Evolutionary conservation across 2,888 invertebrate genomes (phyloP).

Genomic region (Megaustenia siamemsis): DNA sequence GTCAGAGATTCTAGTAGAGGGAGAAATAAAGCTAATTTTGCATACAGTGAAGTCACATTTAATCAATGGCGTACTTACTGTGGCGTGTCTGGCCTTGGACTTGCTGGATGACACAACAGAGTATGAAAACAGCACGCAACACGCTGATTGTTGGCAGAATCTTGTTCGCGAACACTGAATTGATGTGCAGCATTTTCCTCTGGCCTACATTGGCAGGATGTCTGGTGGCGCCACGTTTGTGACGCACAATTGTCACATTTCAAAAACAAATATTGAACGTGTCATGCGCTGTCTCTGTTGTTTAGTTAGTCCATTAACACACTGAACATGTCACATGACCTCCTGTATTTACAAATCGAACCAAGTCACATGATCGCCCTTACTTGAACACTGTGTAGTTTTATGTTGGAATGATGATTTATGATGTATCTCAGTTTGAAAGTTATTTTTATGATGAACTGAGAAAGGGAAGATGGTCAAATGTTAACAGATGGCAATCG

Average conservation of each 20-base stretch:
- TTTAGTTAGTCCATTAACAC: not conserved
- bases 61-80: slow-evolving; percentile 14
- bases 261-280: too few relatives aligned
- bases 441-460: too few relatives aligned
- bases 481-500: too few relatives aligned
- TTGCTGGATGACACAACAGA: not conserved
- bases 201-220: not conserved
- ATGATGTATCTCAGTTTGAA: too few relatives aligned
- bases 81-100: not conserved
- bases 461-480: too few relatives aligned
- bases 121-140: not conserved
- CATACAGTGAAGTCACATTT: too few relatives aligned
- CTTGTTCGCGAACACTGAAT: not conserved
- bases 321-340: not conserved
- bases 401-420: too few relatives aligned
- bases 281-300: not conserved
- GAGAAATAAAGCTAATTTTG: too few relatives aligned
- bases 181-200: not conserved
- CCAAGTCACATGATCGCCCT: too few relatives aligned
- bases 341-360: too few relatives aligned
- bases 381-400: too few relatives aligned
- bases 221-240: not conserved
- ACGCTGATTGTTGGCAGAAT: not conserved
- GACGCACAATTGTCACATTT: not conserved
- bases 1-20: too few relatives aligned